These are phyloP conservation scores for Platichthys stellatus DNA, from an alignment of 2,113 vertebrate genomes.

Conservation along the genomic window DNA sequence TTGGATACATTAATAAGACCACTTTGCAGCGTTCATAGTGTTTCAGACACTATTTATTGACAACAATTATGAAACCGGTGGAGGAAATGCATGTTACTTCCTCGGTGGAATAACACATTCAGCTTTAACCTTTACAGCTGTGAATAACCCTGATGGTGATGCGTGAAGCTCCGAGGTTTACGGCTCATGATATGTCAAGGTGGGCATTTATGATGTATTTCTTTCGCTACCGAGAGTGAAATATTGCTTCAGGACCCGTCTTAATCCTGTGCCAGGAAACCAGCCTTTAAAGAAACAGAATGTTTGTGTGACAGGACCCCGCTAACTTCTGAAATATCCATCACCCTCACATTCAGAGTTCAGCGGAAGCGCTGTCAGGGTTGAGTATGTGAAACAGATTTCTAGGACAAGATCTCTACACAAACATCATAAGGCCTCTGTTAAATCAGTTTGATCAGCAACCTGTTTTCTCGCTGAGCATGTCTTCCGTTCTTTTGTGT, in stretches of 20 bases:
- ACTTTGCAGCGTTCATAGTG: background rate
- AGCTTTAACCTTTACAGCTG: conserved; percentile 11
- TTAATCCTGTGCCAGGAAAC: conserved; percentile 43
- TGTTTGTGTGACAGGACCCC: conserved; percentile 62
- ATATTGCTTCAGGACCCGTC: background rate
- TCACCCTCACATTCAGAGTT: conserved; percentile 64
- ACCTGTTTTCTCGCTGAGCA: conserved; percentile 73
- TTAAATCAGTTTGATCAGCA: conserved; percentile 77
- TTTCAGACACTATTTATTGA: background rate
- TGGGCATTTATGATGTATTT: conserved; percentile 19
- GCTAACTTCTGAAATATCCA: conserved; percentile 75
- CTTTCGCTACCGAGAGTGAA: conserved; percentile 29
- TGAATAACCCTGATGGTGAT: background rate
- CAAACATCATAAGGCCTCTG: conserved; percentile 74
- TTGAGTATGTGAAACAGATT: conserved; percentile 77
- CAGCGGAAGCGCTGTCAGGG: conserved; percentile 68
- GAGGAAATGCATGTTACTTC: background rate
- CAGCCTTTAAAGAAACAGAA: conserved; percentile 33
- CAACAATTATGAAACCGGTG: no score
- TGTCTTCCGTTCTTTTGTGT: conserved; percentile 60
- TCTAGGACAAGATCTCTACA: conserved; percentile 64
- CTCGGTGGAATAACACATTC: conserved; percentile 11
- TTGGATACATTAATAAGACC: background rate
- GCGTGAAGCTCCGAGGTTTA: conserved; percentile 5
- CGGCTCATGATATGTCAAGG: conserved; percentile 26